Evolutionary conservation across 2,888 invertebrate genomes (phyloP).

Genomic region (Cancer borealis): DNA sequence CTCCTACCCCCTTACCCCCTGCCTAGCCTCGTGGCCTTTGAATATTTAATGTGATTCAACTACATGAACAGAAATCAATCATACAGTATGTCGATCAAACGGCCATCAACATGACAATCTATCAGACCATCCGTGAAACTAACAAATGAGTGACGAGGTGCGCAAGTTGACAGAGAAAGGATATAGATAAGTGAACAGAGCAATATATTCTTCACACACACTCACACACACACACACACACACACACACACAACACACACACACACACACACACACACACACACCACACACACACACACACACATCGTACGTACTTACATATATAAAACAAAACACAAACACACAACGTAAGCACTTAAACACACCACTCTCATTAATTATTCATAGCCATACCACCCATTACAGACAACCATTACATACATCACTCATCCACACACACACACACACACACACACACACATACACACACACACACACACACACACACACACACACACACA

Average conservation of each 20-base stretch:
- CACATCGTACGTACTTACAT: not conserved
- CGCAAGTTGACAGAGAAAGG: too few species aligned
- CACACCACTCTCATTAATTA: not conserved
- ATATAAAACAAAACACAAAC: not conserved
- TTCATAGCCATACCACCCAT: not conserved
- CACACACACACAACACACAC: not conserved
- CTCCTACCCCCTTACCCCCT: not conserved
- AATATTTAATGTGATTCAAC: not conserved
- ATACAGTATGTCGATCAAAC: not conserved
- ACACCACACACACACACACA: not conserved
- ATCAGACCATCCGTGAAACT: not conserved
- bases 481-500: conserved; percentile 15
- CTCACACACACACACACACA: not conserved
- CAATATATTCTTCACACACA: not conserved
- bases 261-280: not conserved
- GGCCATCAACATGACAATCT: not conserved
- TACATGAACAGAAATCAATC: not conserved
- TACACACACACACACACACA: not conserved
- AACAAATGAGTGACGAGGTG: too few species aligned
- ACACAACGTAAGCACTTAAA: not conserved
- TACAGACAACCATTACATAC: not conserved
- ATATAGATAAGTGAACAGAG: not conserved
- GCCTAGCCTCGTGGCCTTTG: not conserved
- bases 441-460: not conserved
- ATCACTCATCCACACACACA: not conserved